Conservation (phyloP, 2,888 invertebrate species). For the Scelioninae gen. 2 region DNA sequence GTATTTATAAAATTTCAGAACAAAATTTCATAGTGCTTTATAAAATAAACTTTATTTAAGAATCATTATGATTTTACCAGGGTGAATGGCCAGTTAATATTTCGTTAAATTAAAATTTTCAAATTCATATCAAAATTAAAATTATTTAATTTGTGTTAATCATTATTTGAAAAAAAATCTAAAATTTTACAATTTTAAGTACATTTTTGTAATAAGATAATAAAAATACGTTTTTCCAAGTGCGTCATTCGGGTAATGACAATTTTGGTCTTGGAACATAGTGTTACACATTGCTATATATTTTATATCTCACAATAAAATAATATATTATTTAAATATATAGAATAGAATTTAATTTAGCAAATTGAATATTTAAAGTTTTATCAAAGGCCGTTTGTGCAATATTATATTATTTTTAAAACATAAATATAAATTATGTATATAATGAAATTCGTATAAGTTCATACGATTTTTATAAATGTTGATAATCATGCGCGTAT, state of each 20-base stretch:
- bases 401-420: constrained; percentile 6
- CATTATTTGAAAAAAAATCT: too few relatives aligned
- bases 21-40: too few relatives aligned
- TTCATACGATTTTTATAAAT: not conserved
- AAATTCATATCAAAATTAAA: too few relatives aligned
- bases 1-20: too few relatives aligned
- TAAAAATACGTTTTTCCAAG: constrained; percentile 10
- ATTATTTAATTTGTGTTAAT: too few relatives aligned
- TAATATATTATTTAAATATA: constrained; percentile 2
- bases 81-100: constrained; percentile 19
- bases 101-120: too few relatives aligned
- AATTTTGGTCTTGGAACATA: constrained; percentile 1
- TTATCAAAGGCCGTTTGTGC: constrained; percentile 26
- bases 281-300: not conserved
- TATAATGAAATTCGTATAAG: too few relatives aligned
- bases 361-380: not conserved
- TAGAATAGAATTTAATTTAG: not conserved
- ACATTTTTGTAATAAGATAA: too few relatives aligned
- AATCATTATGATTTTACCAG: not conserved
- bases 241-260: constrained; percentile 36
- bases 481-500: not conserved
- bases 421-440: not conserved
- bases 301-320: not conserved
- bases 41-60: too few relatives aligned
- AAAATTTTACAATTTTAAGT: too few relatives aligned